Base-by-base conservation (phyloP, 2,113 vertebrate genomes). In the Nothoprocta perdicaria region DNA sequence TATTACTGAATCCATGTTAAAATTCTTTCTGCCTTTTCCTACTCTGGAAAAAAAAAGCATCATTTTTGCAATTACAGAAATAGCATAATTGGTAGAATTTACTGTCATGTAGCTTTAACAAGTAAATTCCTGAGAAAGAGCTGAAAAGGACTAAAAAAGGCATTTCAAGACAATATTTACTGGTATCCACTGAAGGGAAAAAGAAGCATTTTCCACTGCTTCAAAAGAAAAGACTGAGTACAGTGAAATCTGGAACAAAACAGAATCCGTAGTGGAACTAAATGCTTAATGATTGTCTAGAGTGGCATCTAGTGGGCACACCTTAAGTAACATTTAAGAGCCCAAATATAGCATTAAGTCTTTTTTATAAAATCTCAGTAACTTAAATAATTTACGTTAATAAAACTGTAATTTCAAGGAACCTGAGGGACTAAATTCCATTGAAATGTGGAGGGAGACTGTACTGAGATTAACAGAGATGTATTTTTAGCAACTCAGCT, bases 271-370 rank as follows among this genome's bases (percentile, higher is more conserved):
- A 48, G 48, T 15, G 10, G 50, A 77, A 40, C 46, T 50, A 67
- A 67, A 4, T 61, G 14, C 38, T 33, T 62, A 22, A 16, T 5
- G 18, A 76, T 7, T 84, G 85, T 31, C 78, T 77, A 58, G 40
- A 89, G 78, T 80, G 88, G 45, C 90, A 93, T 67, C 93, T 95
- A 94, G 92, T 87, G 92, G 88, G 55, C 5, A 1, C 27, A 69
- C 11, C 21, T 14, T 29, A 95, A 69, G 10, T 66, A 46, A 82
- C 48, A 60, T 8, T 52, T 2, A 8, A 10, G 81, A 63, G 0
- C 0, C 65, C 84, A 91, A 93, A 55, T 2, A 2, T 1, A 65
- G 29, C 5, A 67, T 12, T 55, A 12, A 5, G 35, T 50, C 55
- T 75, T 50, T 13, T 17, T 73, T 15, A 17, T 57, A 62, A 67